Percentiles rank a stretch among this genome's conserved stretches.
These are phyloP conservation scores for Xylophagus ater DNA, from an alignment of 2,888 invertebrate genomes.

Conservation along the genomic window DNA sequence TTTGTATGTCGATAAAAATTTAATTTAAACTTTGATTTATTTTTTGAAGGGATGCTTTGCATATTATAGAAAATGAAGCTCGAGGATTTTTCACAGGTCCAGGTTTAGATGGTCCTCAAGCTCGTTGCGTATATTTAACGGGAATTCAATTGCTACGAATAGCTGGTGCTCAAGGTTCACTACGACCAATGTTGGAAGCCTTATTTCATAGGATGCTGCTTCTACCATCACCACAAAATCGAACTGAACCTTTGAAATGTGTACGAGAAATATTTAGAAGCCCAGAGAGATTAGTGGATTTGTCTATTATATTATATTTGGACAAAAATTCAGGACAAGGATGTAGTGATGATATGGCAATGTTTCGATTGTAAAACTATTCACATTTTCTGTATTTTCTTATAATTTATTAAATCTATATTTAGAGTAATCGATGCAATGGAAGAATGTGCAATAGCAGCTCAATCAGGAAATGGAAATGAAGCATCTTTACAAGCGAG, in stretches of 20 bases:
- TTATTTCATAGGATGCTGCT: slow-evolving; percentile 86
- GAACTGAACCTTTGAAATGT: slow-evolving; percentile 75
- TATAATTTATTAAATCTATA: slow-evolving; percentile 1
- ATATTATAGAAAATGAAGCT: slow-evolving; percentile 38
- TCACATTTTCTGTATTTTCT: neutral
- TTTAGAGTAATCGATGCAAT: slow-evolving; percentile 81
- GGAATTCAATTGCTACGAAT: slow-evolving; percentile 79
- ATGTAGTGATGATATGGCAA: slow-evolving; percentile 66
- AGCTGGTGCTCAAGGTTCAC: slow-evolving; percentile 75
- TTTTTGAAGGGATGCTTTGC: slow-evolving; percentile 34
- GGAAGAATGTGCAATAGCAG: slow-evolving; percentile 72
- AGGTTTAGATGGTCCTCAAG: slow-evolving; percentile 66
- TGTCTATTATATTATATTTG: slow-evolving; percentile 49
- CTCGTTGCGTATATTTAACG: slow-evolving; percentile 79
- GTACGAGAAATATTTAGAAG: slow-evolving; percentile 60
- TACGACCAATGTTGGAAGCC: slow-evolving; percentile 85
- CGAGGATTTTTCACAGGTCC: slow-evolving; percentile 39
- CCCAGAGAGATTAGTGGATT: slow-evolving; percentile 66
- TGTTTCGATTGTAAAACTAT: slow-evolving; percentile 59
- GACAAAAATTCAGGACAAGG: slow-evolving; percentile 55
- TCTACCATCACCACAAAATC: slow-evolving; percentile 73
- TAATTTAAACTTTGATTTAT: neutral
- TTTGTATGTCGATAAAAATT: neutral
- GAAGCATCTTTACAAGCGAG: slow-evolving; percentile 66
- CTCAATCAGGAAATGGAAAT: slow-evolving; percentile 56